Conservation (phyloP, 2,797 vertebrate species). For the Ateles fusciceps region DNA sequence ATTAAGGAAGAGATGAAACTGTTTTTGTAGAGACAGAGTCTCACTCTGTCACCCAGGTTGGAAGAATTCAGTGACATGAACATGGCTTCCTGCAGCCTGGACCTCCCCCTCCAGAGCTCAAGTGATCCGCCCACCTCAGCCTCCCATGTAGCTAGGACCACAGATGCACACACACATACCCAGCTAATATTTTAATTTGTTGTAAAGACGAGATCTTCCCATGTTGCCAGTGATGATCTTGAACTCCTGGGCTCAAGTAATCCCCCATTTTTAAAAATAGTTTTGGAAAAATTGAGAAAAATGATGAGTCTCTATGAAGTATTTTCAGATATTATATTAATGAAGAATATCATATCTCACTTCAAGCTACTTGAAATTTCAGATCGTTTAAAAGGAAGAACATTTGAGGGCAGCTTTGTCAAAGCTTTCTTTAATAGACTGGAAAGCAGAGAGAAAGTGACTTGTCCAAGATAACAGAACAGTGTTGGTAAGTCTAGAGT, state of each 20-base stretch:
- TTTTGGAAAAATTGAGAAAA: background rate
- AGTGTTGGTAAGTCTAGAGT: background rate
- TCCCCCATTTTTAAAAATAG: background rate
- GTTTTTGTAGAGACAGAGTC: background rate
- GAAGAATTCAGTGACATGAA: background rate
- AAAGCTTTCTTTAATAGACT: background rate
- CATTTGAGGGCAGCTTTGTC: background rate
- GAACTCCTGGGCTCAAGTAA: background rate
- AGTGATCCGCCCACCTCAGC: background rate
- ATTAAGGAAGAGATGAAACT: background rate
- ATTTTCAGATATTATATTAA: conserved; percentile 14
- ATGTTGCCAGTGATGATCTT: background rate
- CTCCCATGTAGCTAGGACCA: background rate
- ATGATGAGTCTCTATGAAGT: background rate
- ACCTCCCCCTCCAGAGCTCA: background rate
- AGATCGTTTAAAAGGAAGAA: background rate
- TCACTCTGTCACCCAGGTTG: background rate
- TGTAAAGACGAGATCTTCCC: background rate
- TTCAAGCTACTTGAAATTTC: background rate
- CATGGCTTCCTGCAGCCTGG: background rate
- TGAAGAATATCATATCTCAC: background rate
- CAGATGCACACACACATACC: background rate
- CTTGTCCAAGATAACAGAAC: background rate
- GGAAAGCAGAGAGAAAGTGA: background rate
- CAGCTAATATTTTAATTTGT: background rate